Evolutionary conservation across 2,113 vertebrate genomes (phyloP).

Genomic region (Lepus timidus): DNA sequence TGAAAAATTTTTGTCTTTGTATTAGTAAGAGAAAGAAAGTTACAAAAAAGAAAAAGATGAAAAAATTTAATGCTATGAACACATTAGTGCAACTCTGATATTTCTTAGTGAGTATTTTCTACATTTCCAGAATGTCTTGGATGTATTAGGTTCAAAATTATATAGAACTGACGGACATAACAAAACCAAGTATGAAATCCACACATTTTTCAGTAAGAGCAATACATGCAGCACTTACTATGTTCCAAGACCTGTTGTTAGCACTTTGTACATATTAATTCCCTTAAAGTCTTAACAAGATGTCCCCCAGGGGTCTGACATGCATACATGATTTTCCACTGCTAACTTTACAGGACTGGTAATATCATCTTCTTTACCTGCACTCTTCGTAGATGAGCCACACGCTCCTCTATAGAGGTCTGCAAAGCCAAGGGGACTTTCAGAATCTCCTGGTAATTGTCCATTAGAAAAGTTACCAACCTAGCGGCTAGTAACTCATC

Average conservation of each 20-base stretch:
- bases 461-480: conserved; percentile 93
- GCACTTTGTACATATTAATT: neutral
- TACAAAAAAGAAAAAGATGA: neutral
- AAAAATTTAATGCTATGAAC: neutral
- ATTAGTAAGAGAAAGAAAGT: conserved; percentile 17
- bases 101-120: conserved; percentile 9
- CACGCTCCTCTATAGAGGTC: conserved; percentile 89
- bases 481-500: conserved; percentile 93
- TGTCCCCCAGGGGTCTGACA: neutral
- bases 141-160: neutral
- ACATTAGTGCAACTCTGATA: neutral
- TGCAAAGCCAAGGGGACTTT: conserved; percentile 88
- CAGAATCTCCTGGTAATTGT: conserved; percentile 91
- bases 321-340: neutral
- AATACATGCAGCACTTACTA: neutral
- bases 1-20: neutral
- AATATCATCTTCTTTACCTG: conserved; percentile 87
- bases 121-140: neutral
- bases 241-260: neutral
- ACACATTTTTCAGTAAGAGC: neutral
- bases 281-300: neutral
- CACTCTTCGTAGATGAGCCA: conserved; percentile 89
- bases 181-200: neutral
- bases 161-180: neutral
- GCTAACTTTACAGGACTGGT: neutral